phyloP scores from a whole-genome alignment of 2,888 invertebrate genomes.

The Pachymerium ferrugineum region DNA sequence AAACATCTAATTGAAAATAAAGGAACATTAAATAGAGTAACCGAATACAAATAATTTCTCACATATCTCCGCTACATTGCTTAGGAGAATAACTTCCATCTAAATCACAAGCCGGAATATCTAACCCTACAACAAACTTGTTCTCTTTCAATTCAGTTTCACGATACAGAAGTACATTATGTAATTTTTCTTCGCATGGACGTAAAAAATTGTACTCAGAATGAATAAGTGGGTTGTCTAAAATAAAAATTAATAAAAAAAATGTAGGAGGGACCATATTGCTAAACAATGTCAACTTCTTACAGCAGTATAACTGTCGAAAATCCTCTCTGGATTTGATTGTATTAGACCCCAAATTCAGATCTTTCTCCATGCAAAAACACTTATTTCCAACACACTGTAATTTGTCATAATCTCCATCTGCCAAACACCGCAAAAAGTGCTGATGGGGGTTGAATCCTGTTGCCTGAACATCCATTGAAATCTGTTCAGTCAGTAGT shows the following conservation, averaged over 20 bases:
- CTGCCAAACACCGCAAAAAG: conserved; percentile 55
- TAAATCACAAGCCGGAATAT: conserved; percentile 51
- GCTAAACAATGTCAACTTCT: not conserved
- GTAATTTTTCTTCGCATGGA: conserved; percentile 36
- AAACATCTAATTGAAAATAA: conserved; percentile 48
- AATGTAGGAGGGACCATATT: too few relatives aligned
- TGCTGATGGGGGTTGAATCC: not conserved
- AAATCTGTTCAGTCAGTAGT: not conserved
- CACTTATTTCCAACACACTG: conserved; percentile 59
- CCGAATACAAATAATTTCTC: conserved; percentile 39
- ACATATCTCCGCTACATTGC: conserved; percentile 48
- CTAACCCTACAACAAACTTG: conserved; percentile 44
- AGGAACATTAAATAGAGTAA: not conserved
- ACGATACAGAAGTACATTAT: conserved; percentile 44
- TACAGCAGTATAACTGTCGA: conserved; percentile 30
- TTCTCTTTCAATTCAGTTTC: conserved; percentile 42
- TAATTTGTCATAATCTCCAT: conserved; percentile 62
- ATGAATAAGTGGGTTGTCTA: conserved; percentile 31
- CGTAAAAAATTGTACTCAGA: conserved; percentile 27
- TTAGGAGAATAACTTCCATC: conserved; percentile 53
- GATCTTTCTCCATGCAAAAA: conserved; percentile 55
- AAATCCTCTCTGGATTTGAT: conserved; percentile 13
- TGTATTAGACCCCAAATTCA: conserved; percentile 16
- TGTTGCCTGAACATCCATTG: not conserved
- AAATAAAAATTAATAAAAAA: not conserved